Base-by-base conservation (phyloP, 2,888 invertebrate species). In the Platycheirus albimanus region DNA sequence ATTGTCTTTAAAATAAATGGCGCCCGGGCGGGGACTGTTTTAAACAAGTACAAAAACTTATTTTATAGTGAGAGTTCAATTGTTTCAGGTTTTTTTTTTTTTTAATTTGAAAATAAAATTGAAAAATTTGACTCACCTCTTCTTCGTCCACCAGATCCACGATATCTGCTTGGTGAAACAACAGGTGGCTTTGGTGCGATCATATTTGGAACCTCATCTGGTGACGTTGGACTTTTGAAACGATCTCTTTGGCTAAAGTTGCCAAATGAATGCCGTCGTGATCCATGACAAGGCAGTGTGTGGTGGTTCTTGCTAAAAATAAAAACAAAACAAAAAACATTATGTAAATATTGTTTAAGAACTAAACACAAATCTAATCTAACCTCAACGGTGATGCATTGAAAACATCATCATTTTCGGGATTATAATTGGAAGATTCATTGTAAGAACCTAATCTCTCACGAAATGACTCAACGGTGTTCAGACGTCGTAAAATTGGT, bases 191-290 rank as follows among this genome's bases (percentile, higher is more conserved):
- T 88, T 11, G 91, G 91, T 8, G 91, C 91, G 87, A 90, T 86
- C 90, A 90, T 90, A 86, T 88, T 89, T 84, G 91, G 91, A 84
- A 90, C 91, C 86, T 91, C 91, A 88, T 91, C 91, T 79, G 88
- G 90, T 36, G 90, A 87, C 11, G 89, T 87, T 78, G 89, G 85
- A 17, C 88, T 85, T 84, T 87, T 74, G 61, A 85, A 70, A 11
- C 85, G 84, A 67, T 85, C 81, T 20, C 85, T 80, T 54, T 89
- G 88, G 49, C 87, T 87, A 88, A 90, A 90, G 86, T 90, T 90
- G 56, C 91, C 89, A 85, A 90, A 88, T 13, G 91, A 91, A 86
- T 91, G 91, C 54, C 91, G 88, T 49, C 91, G 88, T 58, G 86
- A 86, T 71, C 89, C 89, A 80, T 88, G 87, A 78, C 88, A 87